A percentile compares a stretch with the other conserved stretches of the same genome.
Conservation (phyloP, 2,888 invertebrate genomes). For the Polymixis flavicincta region DNA sequence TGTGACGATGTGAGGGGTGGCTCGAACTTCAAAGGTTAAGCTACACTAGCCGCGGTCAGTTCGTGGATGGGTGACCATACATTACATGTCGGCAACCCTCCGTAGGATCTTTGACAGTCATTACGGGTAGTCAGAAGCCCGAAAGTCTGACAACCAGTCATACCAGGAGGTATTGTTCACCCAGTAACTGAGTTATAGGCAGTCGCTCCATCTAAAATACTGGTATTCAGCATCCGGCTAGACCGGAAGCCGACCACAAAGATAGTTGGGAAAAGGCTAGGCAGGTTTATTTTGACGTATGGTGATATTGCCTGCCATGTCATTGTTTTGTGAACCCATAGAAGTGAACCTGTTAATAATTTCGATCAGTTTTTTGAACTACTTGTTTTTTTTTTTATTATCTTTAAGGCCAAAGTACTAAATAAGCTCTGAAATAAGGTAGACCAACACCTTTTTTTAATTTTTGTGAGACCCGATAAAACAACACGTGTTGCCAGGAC, state of each 20-base stretch:
- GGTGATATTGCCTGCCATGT: neutral
- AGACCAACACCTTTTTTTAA: neutral
- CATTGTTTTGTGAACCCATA: neutral
- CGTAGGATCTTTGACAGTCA: neutral
- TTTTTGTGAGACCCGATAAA: neutral
- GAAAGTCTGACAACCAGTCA: neutral
- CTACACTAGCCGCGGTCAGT: neutral
- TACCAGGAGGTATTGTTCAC: neutral
- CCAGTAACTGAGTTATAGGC: neutral
- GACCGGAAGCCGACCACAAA: neutral
- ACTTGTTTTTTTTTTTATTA: neutral
- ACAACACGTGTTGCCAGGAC: neutral
- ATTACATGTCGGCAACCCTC: neutral
- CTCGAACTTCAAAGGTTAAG: neutral
- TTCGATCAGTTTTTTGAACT: neutral
- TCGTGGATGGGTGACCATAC: neutral
- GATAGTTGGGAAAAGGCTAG: neutral
- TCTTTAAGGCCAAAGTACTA: neutral
- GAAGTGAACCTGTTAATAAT: neutral
- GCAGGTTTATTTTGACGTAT: no score
- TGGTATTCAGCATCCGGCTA: no score
- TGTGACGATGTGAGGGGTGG: neutral
- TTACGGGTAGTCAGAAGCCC: neutral
- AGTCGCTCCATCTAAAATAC: no score
- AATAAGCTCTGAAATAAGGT: neutral